Conservation (phyloP, 2,888 invertebrate species). For the Drosophila putrida region DNA sequence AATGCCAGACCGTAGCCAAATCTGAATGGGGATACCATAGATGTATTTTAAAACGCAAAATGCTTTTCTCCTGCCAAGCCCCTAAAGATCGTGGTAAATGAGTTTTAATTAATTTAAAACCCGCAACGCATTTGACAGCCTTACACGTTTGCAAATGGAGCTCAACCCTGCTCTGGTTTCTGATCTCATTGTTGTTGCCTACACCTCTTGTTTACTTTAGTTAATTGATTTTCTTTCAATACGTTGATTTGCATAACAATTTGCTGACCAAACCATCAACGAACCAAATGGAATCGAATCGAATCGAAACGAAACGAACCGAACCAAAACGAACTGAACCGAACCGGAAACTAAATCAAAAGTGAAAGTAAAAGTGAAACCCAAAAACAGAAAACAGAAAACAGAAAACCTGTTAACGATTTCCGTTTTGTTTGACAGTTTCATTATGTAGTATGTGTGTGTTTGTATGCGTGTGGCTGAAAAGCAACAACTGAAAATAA, state of each 20-base stretch:
- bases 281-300: conserved; percentile 6
- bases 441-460: conserved; percentile 11
- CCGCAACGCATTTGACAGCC: conserved; percentile 61
- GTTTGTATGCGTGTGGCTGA: background rate
- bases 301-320: conserved; percentile 5
- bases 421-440: conserved; percentile 43
- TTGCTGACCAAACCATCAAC: conserved; percentile 39
- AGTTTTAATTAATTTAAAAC: conserved; percentile 73
- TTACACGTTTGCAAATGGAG: conserved; percentile 41
- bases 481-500: conserved; percentile 5
- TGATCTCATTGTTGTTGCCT: conserved; percentile 58
- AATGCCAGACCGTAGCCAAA: conserved; percentile 42
- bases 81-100: conserved; percentile 66
- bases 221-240: conserved; percentile 79
- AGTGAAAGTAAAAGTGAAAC: conserved; percentile 24
- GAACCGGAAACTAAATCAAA: conserved; percentile 42
- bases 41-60: conserved; percentile 15
- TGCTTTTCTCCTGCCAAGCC: conserved; percentile 25
- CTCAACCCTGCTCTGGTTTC: conserved; percentile 19
- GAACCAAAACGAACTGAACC: conserved; percentile 7
- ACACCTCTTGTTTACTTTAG: conserved; percentile 68
- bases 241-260: conserved; percentile 74
- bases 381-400: conserved; percentile 10
- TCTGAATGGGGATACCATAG: conserved; percentile 22
- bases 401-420: conserved; percentile 26